phyloP scores from a whole-genome alignment of 2,113 vertebrate genomes.

The Pantherophis guttatus region DNA sequence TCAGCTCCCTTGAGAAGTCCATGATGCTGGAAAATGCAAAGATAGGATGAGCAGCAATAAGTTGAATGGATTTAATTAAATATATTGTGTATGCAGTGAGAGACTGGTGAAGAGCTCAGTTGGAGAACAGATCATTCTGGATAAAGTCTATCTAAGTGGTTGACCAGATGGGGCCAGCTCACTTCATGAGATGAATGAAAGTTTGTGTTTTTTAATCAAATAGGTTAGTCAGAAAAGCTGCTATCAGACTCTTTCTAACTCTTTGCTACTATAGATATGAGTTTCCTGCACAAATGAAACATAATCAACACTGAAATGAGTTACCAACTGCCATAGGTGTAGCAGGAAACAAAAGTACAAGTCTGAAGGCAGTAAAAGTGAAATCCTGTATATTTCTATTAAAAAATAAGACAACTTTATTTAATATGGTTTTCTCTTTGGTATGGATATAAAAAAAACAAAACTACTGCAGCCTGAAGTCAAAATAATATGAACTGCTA shows the following conservation, averaged over 20 bases:
- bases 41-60: neutral
- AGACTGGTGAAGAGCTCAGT: neutral
- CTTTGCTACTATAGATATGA: neutral
- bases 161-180: neutral
- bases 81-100: neutral
- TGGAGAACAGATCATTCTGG: neutral
- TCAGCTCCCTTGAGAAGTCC: neutral
- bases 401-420: neutral
- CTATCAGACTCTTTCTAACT: neutral
- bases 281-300: neutral
- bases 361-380: neutral
- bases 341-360: neutral
- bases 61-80: neutral
- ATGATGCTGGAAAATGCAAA: neutral
- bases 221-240: neutral
- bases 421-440: neutral
- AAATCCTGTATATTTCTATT: neutral
- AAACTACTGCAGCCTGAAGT: neutral
- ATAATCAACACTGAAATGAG: neutral
- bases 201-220: neutral
- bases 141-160: neutral
- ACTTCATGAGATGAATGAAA: neutral
- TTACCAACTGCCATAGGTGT: too few species aligned
- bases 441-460: neutral
- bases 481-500: neutral